A percentile compares a stretch with the other conserved stretches of the same genome.
Conservation (phyloP, 2,113 vertebrate genomes). For the Ceyx cyanopectus region DNA sequence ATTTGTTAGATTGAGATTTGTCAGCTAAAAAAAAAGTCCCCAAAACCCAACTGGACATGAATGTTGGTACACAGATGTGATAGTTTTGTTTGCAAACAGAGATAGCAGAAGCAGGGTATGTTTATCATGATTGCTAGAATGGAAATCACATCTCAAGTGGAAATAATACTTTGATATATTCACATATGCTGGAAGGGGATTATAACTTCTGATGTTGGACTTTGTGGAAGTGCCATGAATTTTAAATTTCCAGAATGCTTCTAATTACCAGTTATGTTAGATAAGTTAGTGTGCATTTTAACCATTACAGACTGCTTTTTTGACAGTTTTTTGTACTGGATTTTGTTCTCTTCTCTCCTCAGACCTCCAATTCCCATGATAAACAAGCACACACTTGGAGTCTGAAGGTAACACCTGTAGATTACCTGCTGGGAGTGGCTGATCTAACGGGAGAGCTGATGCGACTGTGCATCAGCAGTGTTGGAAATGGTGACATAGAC, state of each 20-base stretch:
- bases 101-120: not conserved
- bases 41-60: not conserved
- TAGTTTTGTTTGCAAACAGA: not conserved
- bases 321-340: not conserved
- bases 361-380: slow-evolving; percentile 56
- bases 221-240: not conserved
- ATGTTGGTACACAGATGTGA: not conserved
- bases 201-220: not conserved
- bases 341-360: slow-evolving; percentile 37
- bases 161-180: not conserved
- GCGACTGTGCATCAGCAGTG: slow-evolving; percentile 96
- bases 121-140: not conserved
- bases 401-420: slow-evolving; percentile 91
- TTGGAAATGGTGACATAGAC: slow-evolving; percentile 96
- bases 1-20: not conserved
- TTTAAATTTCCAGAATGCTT: not conserved
- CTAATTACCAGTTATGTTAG: not conserved
- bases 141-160: not conserved
- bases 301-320: not conserved
- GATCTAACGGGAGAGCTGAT: slow-evolving; percentile 97
- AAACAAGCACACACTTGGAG: slow-evolving; percentile 70
- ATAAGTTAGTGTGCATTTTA: not conserved
- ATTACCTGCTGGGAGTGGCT: slow-evolving; percentile 95
- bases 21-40: not conserved
- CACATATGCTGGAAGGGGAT: not conserved